A percentile compares a stretch with the other conserved stretches of the same genome.
Evolutionary conservation across 2,797 vertebrate genomes (phyloP).

Genomic region (Acropternis orthonyx): DNA sequence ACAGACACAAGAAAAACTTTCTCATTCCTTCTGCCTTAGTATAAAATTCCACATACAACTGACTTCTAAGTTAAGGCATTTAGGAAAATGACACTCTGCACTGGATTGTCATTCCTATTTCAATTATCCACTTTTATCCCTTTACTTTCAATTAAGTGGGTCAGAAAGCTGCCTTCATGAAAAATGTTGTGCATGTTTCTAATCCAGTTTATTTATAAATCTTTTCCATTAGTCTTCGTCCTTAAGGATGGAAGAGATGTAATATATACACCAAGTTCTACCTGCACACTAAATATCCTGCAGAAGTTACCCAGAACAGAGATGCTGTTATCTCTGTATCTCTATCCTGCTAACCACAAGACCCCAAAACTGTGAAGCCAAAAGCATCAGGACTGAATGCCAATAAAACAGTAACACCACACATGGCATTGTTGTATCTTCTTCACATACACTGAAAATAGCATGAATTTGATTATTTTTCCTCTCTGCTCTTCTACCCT

Average conservation of each 20-base stretch:
- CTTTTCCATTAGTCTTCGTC: background rate
- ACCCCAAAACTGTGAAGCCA: background rate
- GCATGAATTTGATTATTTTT: background rate
- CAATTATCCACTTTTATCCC: background rate
- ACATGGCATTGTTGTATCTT: background rate
- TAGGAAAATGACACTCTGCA: background rate
- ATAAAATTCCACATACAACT: background rate
- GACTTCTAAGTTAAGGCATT: background rate
- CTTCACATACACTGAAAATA: background rate
- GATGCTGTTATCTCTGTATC: background rate
- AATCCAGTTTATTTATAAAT: background rate
- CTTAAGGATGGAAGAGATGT: background rate
- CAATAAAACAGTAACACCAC: background rate
- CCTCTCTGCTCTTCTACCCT: background rate
- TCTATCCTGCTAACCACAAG: background rate
- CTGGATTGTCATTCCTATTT: background rate
- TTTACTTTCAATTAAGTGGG: background rate
- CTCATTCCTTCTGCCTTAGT: background rate
- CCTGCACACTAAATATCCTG: background rate
- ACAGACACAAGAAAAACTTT: background rate
- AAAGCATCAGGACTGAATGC: background rate
- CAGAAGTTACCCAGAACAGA: background rate
- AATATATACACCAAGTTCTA: background rate
- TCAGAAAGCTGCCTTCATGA: background rate
- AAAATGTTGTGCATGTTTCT: background rate